A percentile compares a stretch with the other conserved stretches of the same genome.
Evolutionary conservation across 2,888 invertebrate genomes (phyloP).

Genomic region (Lapara coniferarum): DNA sequence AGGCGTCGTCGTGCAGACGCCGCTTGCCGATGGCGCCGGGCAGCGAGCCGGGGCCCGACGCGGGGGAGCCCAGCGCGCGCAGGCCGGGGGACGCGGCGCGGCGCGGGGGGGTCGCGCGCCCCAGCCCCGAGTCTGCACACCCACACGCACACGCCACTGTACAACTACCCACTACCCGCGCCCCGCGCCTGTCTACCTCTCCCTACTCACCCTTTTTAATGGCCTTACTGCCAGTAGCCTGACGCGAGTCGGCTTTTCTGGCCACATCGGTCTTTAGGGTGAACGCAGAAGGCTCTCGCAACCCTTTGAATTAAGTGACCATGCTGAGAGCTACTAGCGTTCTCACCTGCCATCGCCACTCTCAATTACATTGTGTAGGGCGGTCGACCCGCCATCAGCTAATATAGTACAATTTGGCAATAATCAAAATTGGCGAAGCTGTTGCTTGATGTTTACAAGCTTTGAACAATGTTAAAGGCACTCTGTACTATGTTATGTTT

Average conservation of each 20-base stretch:
- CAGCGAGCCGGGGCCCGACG: slow-evolving; percentile 77
- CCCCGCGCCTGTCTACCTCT: no score
- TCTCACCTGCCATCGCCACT: no score
- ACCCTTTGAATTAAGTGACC: no score
- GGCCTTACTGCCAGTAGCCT: no score
- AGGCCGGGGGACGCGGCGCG: slow-evolving; percentile 94
- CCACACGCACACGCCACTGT: slow-evolving; percentile 28
- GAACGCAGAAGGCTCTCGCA: no score
- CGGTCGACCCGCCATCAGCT: neutral
- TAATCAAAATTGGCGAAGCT: neutral
- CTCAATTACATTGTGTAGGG: no score
- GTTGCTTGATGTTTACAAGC: slow-evolving; percentile 1
- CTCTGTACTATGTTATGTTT: neutral
- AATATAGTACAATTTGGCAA: slow-evolving; percentile 6
- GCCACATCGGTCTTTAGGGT: no score
- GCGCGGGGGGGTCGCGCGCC: slow-evolving; percentile 93
- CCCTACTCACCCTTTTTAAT: no score
- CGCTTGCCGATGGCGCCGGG: slow-evolving; percentile 93
- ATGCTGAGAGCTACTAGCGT: no score
- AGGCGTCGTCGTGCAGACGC: slow-evolving; percentile 90
- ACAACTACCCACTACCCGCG: neutral
- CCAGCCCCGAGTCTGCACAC: slow-evolving; percentile 92
- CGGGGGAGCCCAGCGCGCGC: slow-evolving; percentile 91
- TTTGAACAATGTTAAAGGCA: slow-evolving; percentile 2
- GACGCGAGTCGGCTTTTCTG: no score